Evolutionary conservation across 2,113 vertebrate genomes (phyloP).

Genomic region (Craseonycteris thonglongyai): DNA sequence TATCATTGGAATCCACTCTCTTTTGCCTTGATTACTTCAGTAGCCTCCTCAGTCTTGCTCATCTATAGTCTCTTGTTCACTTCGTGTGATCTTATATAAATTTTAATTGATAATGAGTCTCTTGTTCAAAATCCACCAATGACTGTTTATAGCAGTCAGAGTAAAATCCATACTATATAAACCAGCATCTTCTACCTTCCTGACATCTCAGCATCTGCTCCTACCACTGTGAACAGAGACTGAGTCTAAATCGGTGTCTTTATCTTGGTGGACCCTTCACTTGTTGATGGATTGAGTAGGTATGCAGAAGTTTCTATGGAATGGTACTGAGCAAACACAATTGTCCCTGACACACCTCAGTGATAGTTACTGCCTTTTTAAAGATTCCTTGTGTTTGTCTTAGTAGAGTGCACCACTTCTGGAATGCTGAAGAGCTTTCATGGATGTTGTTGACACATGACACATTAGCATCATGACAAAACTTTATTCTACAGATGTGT

Average conservation of each 20-base stretch:
- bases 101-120: background rate
- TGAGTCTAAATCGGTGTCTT: background rate
- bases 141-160: background rate
- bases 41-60: accelerated
- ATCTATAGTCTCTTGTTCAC: background rate
- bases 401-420: background rate
- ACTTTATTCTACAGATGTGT: background rate
- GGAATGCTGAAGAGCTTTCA: background rate
- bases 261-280: background rate
- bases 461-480: background rate
- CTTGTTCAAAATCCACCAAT: background rate
- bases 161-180: background rate
- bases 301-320: background rate
- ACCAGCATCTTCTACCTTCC: background rate
- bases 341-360: background rate
- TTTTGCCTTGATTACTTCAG: background rate
- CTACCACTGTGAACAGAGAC: background rate
- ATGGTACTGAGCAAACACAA: background rate
- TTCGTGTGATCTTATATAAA: background rate
- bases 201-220: background rate
- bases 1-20: background rate
- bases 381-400: background rate
- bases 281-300: background rate
- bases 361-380: background rate
- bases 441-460: background rate